These are phyloP conservation scores for Perognathus longimembris DNA, from an alignment of 2,113 vertebrate species.

Conservation along the genomic window DNA sequence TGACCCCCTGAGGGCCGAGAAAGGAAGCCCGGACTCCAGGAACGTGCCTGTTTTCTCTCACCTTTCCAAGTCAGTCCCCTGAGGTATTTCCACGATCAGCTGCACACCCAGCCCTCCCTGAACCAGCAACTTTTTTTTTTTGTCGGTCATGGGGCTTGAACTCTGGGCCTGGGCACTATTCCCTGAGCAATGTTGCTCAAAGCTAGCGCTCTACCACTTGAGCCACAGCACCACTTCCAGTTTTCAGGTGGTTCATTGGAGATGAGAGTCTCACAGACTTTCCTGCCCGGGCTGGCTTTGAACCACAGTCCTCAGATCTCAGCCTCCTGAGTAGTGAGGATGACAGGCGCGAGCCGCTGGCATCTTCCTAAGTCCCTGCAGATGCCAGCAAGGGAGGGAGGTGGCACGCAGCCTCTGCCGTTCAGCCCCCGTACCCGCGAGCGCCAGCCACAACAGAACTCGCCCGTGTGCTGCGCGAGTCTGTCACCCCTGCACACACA, in stretches of 20 bases:
- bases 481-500: background rate
- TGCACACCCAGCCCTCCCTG: background rate
- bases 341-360: no score
- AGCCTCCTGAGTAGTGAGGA: no score
- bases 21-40: background rate
- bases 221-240: no score
- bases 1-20: background rate
- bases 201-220: no score
- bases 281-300: no score
- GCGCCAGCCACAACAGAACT: slow-evolving; percentile 21
- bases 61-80: background rate
- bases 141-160: no score
- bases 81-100: background rate
- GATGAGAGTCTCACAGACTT: no score
- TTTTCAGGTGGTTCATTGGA: no score
- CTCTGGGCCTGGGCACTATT: no score
- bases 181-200: no score
- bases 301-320: no score
- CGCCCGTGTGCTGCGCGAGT: no score
- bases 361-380: background rate
- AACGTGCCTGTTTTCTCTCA: background rate
- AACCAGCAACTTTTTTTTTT: background rate
- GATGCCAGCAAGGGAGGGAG: background rate
- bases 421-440: background rate
- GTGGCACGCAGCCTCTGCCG: background rate